Evolutionary conservation across 2,797 vertebrate genomes (phyloP).

Genomic region (Gila robusta): DNA sequence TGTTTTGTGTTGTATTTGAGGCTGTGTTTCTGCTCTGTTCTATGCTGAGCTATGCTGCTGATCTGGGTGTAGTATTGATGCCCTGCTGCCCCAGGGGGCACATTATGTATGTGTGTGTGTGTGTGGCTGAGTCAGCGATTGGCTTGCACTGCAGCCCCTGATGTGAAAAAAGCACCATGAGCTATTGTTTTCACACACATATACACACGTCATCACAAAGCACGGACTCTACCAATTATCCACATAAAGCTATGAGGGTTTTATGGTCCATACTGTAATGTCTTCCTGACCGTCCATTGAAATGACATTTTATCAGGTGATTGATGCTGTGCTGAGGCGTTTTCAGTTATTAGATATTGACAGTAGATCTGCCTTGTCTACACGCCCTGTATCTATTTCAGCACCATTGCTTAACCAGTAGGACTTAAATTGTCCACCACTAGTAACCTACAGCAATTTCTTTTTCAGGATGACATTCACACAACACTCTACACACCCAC

Average conservation of each 20-base stretch:
- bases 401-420: background rate
- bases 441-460: background rate
- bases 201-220: slow-evolving; percentile 24
- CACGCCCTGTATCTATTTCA: background rate
- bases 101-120: slow-evolving; percentile 43
- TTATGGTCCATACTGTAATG: slow-evolving; percentile 33
- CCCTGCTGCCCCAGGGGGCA: slow-evolving; percentile 70
- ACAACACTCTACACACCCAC: slow-evolving; percentile 10
- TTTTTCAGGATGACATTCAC: slow-evolving; percentile 8
- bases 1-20: slow-evolving; percentile 32
- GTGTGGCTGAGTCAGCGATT: slow-evolving; percentile 71
- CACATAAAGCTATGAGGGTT: slow-evolving; percentile 21
- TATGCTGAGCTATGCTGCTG: slow-evolving; percentile 65
- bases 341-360: slow-evolving; percentile 24
- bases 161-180: slow-evolving; percentile 66
- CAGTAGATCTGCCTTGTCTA: background rate
- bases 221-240: slow-evolving; percentile 28
- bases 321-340: slow-evolving; percentile 20
- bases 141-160: slow-evolving; percentile 48
- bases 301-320: slow-evolving; percentile 31
- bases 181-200: slow-evolving; percentile 40
- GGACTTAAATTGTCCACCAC: background rate
- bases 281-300: slow-evolving; percentile 16
- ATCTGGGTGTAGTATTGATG: slow-evolving; percentile 72
- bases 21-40: slow-evolving; percentile 44